Evolutionary conservation across 2,113 vertebrate species (phyloP), one percentile per base, ranked within the genome.

Genomic region (Mesitornis unicolor): DNA sequence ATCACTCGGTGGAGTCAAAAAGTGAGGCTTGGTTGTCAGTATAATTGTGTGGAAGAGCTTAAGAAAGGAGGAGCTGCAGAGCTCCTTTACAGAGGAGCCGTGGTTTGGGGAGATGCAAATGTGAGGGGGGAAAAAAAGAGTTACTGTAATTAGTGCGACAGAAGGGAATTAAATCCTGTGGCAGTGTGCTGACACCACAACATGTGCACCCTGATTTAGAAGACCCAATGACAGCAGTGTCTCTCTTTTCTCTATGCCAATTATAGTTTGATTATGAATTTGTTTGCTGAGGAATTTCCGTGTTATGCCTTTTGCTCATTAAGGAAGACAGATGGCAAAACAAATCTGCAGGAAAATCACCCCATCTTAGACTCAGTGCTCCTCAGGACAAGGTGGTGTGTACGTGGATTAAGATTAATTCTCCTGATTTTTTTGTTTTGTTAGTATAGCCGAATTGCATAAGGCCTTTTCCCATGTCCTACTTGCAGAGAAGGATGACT

Each of bases 281-380:
- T 35, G 13, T 63, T 51, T 15, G 65, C 80, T 51, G 54, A 59
- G 91, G 63, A 94, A 85, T 83, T 38, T 74, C 59, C 43, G 78
- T 77, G 71, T 74, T 88, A 26, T 1, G 42, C 84, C 43, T 90
- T 96, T 85, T 94, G 71, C 93, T 96, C 63, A 47, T 94, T 93
- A 87, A 84, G 67, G 82, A 87, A 91, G 92, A 50, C 93, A 95
- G 91, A 89, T 94, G 95, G 91, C 71, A 80, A 93, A 96, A 90
- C 74, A 96, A 91, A 93, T 54, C 90, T 90, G 87, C 85, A 95
- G 94, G 85, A 91, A 56, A 83, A 90, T 68, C 45, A 14, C 42
- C 80, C 8, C 54, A 10, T 59, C 82, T 69, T 69, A 42, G 90
- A 57, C 38, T 26, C 80, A 16, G 84, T 90, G 93, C 86, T 96